Base-by-base conservation (phyloP, 2,113 vertebrate species). In the Parotia lawesii region DNA sequence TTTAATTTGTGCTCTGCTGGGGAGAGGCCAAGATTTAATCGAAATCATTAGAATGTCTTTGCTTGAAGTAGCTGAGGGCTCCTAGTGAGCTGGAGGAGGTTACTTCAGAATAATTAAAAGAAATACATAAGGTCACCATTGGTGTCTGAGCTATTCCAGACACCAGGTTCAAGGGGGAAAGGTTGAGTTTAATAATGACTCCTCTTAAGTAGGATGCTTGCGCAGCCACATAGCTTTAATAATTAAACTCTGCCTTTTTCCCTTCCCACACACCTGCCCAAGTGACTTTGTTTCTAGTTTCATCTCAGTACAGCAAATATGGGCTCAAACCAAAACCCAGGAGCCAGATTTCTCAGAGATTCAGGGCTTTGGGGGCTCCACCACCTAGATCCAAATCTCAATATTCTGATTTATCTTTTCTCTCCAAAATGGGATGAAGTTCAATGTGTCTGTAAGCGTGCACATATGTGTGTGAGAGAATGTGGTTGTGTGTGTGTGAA, bases 11-110 rank as follows among this genome's bases (percentile, higher is more conserved):
- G 97, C 87, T 97, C 92, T 92, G 87, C 93, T 97, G 98, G 97
- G 98, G 97, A 97, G 94, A 96, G 94, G 98, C 98, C 98, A 99
- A 97, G 95, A 97, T 98, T 98, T 98, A 98, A 98, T 98, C 96
- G 97, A 98, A 98, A 97, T 97, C 97, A 94, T 98, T 98, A 98
- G 97, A 97, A 96, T 97, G 97, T 97, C 98, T 98, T 98, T 98
- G 95, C 97, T 97, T 98, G 94, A 97, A 98, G 98, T 97, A 98
- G 97, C 96, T 96, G 96, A 97, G 97, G 89, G 97, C 94, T 96
- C 94, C 96, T 97, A 96, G 90, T 79, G 44, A 94, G 92, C 95
- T 86, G 76, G 97, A 89, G 66, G 89, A 97, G 98, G 97, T 97
- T 98, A 93, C 94, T 50, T 69, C 77, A 88, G 94, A 97, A 97